Evolutionary conservation across 2,797 vertebrate species (phyloP).

Genomic region (Cossypha dichroa): DNA sequence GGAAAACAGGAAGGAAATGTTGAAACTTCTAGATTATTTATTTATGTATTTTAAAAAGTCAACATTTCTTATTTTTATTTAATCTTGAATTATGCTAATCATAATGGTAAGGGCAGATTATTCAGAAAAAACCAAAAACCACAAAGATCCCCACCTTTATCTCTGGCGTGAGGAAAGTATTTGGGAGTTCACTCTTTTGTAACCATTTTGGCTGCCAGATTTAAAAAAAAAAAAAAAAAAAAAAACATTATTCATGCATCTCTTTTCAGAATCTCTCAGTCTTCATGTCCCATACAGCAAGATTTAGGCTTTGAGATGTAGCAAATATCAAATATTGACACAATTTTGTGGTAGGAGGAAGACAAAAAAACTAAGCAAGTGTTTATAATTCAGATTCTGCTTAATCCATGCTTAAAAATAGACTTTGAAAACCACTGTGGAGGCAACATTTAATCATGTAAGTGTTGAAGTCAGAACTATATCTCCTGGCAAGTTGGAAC

Average conservation of each 20-base stretch:
- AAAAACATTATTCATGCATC: background rate
- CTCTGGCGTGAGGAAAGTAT: background rate
- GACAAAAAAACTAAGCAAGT: background rate
- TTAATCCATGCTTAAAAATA: background rate
- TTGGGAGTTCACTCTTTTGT: background rate
- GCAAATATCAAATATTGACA: background rate
- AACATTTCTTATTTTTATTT: background rate
- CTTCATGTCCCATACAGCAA: background rate
- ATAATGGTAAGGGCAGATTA: background rate
- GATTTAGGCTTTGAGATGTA: background rate
- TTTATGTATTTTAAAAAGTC: background rate
- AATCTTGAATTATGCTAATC: background rate
- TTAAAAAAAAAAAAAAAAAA: background rate
- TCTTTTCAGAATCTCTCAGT: background rate
- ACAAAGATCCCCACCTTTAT: fast-evolving
- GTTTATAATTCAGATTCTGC: background rate
- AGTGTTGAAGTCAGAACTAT: background rate
- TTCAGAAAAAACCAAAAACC: background rate
- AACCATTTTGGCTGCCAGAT: background rate
- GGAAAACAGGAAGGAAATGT: background rate
- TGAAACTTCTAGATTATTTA: background rate
- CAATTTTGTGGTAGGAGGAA: background rate
- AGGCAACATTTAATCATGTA: background rate
- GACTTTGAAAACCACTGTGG: background rate
- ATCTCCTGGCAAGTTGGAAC: background rate